Evolutionary conservation across 1,140 invertebrate species (phyloP).

Genomic region (Apis dorsata): DNA sequence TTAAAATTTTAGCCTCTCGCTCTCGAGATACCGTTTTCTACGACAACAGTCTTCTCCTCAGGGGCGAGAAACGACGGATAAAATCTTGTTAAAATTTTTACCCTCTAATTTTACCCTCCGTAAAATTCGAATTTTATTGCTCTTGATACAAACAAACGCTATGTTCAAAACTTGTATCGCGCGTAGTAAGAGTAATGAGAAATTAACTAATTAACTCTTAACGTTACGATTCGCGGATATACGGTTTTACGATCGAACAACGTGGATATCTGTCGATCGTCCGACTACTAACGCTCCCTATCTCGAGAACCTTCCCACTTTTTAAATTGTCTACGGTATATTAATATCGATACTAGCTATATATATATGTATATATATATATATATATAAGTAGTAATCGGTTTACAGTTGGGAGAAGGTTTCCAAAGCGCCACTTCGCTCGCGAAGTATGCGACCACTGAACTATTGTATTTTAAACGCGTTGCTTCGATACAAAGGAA

Average conservation of each 20-base stretch:
- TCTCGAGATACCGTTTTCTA: not conserved
- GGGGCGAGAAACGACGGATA: conserved; percentile 3
- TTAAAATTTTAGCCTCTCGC: not conserved
- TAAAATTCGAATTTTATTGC: conserved; percentile 35
- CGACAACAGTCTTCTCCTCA: not conserved
- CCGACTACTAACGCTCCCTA: not conserved
- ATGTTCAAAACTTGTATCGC: no score
- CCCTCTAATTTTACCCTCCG: not conserved
- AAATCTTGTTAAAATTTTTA: not conserved
- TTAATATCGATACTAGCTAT: not conserved
- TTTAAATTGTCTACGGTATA: not conserved
- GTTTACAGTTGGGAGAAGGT: conserved; percentile 24
- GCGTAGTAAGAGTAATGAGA: not conserved
- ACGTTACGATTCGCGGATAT: not conserved
- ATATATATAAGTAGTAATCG: not conserved
- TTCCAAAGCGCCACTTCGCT: conserved; percentile 42
- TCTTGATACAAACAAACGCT: conserved; percentile 16
- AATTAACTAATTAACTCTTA: no score
- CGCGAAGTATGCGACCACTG: conserved; percentile 20
- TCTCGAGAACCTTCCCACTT: not conserved
- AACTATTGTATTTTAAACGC: conserved; percentile 7
- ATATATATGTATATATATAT: no score
- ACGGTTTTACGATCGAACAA: not conserved
- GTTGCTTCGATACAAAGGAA: conserved; percentile 74
- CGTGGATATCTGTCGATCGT: not conserved